phyloP scores from a whole-genome alignment of 2,113 vertebrate genomes.

The Clarias magur region DNA sequence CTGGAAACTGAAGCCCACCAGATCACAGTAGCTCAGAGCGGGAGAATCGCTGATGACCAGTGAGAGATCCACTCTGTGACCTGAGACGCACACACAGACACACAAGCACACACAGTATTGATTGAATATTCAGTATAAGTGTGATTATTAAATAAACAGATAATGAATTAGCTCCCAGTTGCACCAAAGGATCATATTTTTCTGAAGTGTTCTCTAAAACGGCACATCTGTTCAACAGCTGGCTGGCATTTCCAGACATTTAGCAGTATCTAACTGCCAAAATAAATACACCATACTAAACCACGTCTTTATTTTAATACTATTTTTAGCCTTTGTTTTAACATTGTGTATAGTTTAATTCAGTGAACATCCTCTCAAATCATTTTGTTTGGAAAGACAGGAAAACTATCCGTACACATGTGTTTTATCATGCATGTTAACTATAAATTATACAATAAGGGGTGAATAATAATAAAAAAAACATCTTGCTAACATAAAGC shows the following conservation, averaged over 20 bases:
- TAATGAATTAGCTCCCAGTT: background rate
- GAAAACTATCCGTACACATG: background rate
- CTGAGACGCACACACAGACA: conserved; percentile 64
- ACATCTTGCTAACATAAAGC: too few species aligned
- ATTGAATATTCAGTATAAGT: background rate
- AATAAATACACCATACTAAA: background rate
- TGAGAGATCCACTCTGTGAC: conserved; percentile 75
- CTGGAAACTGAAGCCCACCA: conserved; percentile 95
- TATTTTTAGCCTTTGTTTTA: background rate
- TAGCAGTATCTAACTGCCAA: conserved; percentile 13
- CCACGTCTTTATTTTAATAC: background rate
- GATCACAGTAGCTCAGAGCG: conserved; percentile 85
- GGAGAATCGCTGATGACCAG: conserved; percentile 87
- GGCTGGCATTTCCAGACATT: background rate
- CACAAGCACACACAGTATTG: background rate
- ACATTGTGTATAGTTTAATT: background rate
- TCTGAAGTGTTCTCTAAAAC: background rate
- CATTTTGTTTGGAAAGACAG: background rate
- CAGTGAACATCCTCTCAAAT: background rate
- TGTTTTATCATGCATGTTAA: background rate
- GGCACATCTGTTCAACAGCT: conserved; percentile 26
- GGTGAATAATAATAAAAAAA: too few species aligned
- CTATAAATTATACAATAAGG: background rate
- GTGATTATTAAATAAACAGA: background rate
- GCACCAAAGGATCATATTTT: background rate